Base-by-base conservation (phyloP, 2,888 invertebrate species). In the Lithophane leautieri region DNA sequence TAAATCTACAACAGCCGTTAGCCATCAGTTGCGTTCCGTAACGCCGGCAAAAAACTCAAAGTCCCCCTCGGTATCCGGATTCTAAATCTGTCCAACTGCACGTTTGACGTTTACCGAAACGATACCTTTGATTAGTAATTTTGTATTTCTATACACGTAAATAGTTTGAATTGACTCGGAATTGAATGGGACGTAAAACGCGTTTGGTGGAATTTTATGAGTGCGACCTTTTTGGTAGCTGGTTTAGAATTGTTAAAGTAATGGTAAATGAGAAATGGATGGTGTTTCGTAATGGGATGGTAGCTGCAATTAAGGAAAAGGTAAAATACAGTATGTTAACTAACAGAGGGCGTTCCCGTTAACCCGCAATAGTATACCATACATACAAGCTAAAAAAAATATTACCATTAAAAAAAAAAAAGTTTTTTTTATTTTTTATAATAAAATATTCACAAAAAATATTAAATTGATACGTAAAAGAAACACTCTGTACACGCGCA, bases 11-110 rank as follows among this genome's bases (percentile, higher is more conserved):
- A 62, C 44, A 69, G 78, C 82, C 78, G 77, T 78, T 77, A 88
- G 85, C 88, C 91, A 88, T 92, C 92, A 88, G 90, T 90, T 86
- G 89, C 80, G 85, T 89, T 88, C 86, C 86, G 89, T 88, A 91
- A 90, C 91, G 89, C 89, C 88, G 71, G 89, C 93, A 93, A 94
- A 94, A 95, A 94, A 90, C 87, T 84, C 84, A 6, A 83, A 88
- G 85, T 94, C 93, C 92, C 92, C 60, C 94, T 92, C 90, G 90
- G 94, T 94, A 94, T 96, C 95, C 95, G 93, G 91, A 89, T 91
- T 95, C 95, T 94, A 95, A 95, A 95, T 95, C 91, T 85, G 94
- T 93, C 87, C 87, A 88, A 86, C 89, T 86, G 88, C 70, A 86
- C 91, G 82, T 91, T 89, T 92, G 93, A 94, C 94, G 91, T 91